Conservation (phyloP, 2,113 vertebrate genomes). For the Nibea albiflora region DNA sequence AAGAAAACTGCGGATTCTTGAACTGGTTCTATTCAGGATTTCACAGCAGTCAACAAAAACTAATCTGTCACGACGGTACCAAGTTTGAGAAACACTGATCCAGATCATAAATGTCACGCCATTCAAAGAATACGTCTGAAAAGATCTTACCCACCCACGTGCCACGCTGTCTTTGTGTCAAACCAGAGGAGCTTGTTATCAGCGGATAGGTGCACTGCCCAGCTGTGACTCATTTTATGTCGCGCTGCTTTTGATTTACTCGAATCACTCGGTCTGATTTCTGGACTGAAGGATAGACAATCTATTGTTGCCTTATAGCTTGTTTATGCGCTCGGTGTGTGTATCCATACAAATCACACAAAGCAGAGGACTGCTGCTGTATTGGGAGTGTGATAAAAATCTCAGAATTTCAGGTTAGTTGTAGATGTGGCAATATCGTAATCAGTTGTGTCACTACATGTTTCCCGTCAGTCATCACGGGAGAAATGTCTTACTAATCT, state of each 20-base stretch:
- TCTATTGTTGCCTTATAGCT: not conserved
- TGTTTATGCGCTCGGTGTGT: not conserved
- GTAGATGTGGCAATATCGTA: not conserved
- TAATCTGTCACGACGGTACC: too few species aligned
- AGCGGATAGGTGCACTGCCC: not conserved
- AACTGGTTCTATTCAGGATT: too few species aligned
- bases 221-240: not conserved
- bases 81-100: too few species aligned
- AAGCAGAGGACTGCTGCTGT: not conserved
- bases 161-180: not conserved
- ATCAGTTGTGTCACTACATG: not conserved
- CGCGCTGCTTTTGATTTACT: not conserved
- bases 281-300: not conserved
- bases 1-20: too few species aligned
- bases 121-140: not conserved
- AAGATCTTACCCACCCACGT: not conserved
- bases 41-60: too few species aligned
- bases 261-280: not conserved
- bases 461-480: not conserved
- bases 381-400: not conserved
- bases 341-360: not conserved
- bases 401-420: not conserved
- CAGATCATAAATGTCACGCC: too few species aligned
- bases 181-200: not conserved
- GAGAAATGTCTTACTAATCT: not conserved